A percentile compares a stretch with the other conserved stretches of the same genome.
These are phyloP conservation scores for Caenorhabditis imperialis DNA, from an alignment of 2,888 invertebrate genomes.

Conservation along the genomic window DNA sequence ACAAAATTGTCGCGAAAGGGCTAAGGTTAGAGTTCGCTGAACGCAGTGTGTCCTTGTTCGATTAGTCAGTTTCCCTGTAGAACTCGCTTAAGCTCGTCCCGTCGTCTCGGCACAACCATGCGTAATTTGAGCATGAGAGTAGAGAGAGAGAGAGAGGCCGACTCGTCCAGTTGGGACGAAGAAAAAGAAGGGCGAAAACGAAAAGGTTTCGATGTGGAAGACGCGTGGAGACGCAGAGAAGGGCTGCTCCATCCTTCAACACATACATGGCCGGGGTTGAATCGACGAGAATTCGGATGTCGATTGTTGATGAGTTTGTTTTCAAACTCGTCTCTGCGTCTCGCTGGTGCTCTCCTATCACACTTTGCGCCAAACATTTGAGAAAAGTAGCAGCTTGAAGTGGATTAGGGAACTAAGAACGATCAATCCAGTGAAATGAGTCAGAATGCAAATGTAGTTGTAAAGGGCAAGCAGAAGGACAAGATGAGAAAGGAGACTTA, in stretches of 20 bases:
- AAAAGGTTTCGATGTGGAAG: slow-evolving; percentile 16
- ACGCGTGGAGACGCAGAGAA: slow-evolving; percentile 28
- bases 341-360: slow-evolving; percentile 2
- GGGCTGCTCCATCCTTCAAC: slow-evolving; percentile 9
- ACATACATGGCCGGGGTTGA: too few relatives aligned
- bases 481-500: not conserved
- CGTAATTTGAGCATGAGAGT: slow-evolving; percentile 47
- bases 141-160: slow-evolving; percentile 4
- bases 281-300: slow-evolving; percentile 34
- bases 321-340: slow-evolving; percentile 39
- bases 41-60: too few relatives aligned
- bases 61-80: too few relatives aligned
- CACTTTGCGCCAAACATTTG: not conserved
- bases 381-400: not conserved
- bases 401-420: slow-evolving; percentile 17
- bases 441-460: not conserved
- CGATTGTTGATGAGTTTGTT: slow-evolving; percentile 49
- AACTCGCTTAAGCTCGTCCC: too few relatives aligned
- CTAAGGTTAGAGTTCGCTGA: too few relatives aligned
- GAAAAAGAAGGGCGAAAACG: slow-evolving; percentile 25
- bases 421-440: not conserved
- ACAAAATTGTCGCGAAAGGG: too few relatives aligned
- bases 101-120: slow-evolving; percentile 9
- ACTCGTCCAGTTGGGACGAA: not conserved
- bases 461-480: not conserved